Conservation (phyloP, 1,140 invertebrate species). For the Drosophila mojavensis region DNA sequence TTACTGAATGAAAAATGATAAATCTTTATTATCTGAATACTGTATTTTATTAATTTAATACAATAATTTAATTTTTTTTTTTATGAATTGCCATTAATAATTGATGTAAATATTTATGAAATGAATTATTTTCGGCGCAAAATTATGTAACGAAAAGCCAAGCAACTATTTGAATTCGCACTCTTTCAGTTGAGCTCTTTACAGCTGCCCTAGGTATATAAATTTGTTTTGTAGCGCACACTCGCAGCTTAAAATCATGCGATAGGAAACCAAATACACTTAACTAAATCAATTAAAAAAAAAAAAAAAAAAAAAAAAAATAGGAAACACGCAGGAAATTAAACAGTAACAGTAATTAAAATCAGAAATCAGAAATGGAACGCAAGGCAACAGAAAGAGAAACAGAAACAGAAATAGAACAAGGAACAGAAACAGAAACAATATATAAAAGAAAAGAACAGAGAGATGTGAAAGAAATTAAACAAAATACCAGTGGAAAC, state of each 20-base stretch:
- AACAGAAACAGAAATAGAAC: conserved; percentile 16
- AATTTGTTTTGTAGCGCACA: not conserved
- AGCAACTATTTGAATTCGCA: too few relatives aligned
- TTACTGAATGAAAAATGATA: too few relatives aligned
- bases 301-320: conserved; percentile 33
- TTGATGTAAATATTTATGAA: too few relatives aligned
- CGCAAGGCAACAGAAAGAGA: conserved; percentile 29
- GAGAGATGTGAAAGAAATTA: conserved; percentile 43
- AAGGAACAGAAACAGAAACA: not conserved
- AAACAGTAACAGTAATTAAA: conserved; percentile 33
- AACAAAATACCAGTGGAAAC: conserved; percentile 91
- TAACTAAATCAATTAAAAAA: conserved; percentile 29
- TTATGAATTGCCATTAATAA: too few relatives aligned
- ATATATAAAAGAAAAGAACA: conserved; percentile 24
- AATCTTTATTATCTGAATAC: too few relatives aligned
- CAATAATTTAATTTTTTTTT: too few relatives aligned
- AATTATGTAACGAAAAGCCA: too few relatives aligned
- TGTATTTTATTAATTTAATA: too few relatives aligned
- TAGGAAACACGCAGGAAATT: conserved; percentile 20
- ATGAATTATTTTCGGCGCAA: too few relatives aligned
- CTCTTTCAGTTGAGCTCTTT: too few relatives aligned
- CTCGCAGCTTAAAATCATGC: conserved; percentile 39
- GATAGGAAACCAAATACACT: conserved; percentile 29
- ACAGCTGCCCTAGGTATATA: not conserved
- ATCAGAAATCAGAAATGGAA: conserved; percentile 18